Conservation (phyloP, 2,797 vertebrate species). For the Ceryle rudis region DNA sequence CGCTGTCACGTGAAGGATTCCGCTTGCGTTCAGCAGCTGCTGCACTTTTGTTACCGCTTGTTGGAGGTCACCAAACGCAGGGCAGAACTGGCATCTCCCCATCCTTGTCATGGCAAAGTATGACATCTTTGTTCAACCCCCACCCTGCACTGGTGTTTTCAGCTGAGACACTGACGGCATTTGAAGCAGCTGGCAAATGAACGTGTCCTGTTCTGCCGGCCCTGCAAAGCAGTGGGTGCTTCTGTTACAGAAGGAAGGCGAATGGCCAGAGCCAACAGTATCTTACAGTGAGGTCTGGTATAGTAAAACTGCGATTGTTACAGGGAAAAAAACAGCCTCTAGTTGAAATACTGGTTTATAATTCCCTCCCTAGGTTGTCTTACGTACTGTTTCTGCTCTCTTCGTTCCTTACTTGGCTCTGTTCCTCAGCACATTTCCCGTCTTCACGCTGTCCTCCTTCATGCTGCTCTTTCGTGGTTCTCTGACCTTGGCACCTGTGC, state of each 20-base stretch:
- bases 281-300: not conserved
- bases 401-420: not conserved
- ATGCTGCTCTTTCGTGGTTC: not conserved
- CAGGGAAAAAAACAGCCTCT: not conserved
- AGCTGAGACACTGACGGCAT: not conserved
- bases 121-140: not conserved
- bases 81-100: not conserved
- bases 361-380: not conserved
- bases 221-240: not conserved
- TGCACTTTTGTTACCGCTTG: not conserved
- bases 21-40: not conserved
- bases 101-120: not conserved
- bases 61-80: not conserved
- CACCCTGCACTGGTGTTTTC: fast-evolving
- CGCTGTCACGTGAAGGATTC: not conserved
- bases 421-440: not conserved
- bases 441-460: not conserved
- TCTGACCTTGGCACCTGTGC: not conserved
- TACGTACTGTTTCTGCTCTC: not conserved
- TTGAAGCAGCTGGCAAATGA: not conserved
- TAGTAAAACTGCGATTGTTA: not conserved
- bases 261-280: not conserved
- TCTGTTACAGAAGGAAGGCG: not conserved
- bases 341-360: not conserved
- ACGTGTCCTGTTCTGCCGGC: not conserved